phyloP scores from a whole-genome alignment of 1,140 invertebrate genomes.

The Cotesia glomerata region DNA sequence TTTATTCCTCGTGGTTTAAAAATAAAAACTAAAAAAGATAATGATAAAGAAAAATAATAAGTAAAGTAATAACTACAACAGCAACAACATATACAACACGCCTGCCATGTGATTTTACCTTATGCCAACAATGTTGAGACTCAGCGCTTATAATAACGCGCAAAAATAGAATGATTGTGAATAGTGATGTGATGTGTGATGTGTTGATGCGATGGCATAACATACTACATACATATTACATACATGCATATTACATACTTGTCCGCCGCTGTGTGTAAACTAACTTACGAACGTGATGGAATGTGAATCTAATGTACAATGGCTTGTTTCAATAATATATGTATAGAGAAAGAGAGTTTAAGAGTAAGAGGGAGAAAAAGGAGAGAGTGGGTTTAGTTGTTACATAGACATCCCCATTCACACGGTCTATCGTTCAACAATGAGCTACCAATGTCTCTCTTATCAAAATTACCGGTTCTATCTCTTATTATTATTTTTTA shows the following conservation, averaged over 20 bases:
- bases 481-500: not conserved
- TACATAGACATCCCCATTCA: conserved; percentile 20
- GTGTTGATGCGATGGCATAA: conserved; percentile 5
- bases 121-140: conserved; percentile 32
- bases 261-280: conserved; percentile 22
- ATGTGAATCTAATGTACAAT: conserved; percentile 31
- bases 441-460: conserved; percentile 14
- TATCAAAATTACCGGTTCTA: conserved; percentile 26
- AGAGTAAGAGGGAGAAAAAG: too few relatives aligned
- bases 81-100: conserved; percentile 38
- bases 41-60: conserved; percentile 14
- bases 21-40: not conserved
- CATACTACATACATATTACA: conserved; percentile 10
- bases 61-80: not conserved
- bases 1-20: conserved; percentile 39
- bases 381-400: conserved; percentile 12
- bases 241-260: conserved; percentile 16
- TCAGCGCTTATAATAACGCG: conserved; percentile 20
- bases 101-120: conserved; percentile 50
- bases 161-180: not conserved
- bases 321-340: conserved; percentile 30
- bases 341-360: too few relatives aligned
- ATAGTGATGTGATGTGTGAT: too few relatives aligned
- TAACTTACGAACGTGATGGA: conserved; percentile 27
- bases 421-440: conserved; percentile 21